phyloP scores from a whole-genome alignment of 2,113 vertebrate species.

The Apus apus region DNA sequence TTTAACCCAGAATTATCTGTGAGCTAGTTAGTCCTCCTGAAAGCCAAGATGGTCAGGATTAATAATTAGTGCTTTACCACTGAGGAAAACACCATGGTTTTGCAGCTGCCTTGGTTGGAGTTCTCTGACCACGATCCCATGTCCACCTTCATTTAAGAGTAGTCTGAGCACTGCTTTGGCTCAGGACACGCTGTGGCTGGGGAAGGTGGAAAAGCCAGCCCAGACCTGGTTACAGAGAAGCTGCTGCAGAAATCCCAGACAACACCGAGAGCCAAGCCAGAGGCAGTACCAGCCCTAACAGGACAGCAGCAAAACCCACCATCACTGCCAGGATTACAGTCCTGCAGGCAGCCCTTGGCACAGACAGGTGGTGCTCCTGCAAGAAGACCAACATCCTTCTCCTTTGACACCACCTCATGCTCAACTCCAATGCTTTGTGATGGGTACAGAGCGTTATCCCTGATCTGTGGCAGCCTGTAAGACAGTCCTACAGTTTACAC shows the following conservation, averaged over 20 bases:
- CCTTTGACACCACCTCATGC: neutral
- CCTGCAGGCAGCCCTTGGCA: neutral
- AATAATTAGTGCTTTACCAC: neutral
- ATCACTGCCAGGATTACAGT: neutral
- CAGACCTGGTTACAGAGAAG: neutral
- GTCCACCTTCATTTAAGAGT: accelerated
- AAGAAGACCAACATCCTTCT: neutral
- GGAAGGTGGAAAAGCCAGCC: neutral
- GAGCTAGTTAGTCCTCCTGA: neutral
- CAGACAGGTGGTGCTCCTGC: neutral
- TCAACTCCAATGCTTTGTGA: neutral
- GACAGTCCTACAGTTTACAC: neutral
- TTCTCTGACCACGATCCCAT: neutral
- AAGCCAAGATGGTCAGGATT: neutral
- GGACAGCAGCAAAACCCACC: accelerated
- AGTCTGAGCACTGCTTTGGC: neutral
- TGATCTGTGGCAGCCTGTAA: neutral
- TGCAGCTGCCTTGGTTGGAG: neutral
- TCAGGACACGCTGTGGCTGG: neutral
- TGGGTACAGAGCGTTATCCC: neutral
- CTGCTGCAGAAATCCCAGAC: neutral
- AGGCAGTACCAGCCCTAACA: neutral
- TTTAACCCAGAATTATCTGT: neutral
- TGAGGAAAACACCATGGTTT: neutral
- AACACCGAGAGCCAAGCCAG: neutral